A percentile compares a stretch with the other conserved stretches of the same genome.
These are phyloP conservation scores for Epinotia ramella DNA, from an alignment of 2,888 invertebrate species.

Conservation along the genomic window DNA sequence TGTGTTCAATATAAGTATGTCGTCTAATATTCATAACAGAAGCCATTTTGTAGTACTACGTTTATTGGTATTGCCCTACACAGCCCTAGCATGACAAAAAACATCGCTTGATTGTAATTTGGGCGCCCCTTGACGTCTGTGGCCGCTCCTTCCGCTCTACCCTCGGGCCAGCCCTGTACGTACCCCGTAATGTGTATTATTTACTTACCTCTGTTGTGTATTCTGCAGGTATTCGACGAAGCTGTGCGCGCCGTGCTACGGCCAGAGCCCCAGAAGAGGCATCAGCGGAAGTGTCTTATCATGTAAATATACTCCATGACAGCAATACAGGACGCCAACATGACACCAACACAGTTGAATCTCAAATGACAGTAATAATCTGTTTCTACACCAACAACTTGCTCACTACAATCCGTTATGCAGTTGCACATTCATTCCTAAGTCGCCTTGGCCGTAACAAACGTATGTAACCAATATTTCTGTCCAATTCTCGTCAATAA, in stretches of 20 bases:
- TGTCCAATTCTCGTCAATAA: background rate
- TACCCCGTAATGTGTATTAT: slow-evolving; percentile 27
- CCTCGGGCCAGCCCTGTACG: too few relatives aligned
- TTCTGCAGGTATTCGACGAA: slow-evolving; percentile 97
- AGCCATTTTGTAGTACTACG: too few relatives aligned
- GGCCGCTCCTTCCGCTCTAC: too few relatives aligned
- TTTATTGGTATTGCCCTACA: too few relatives aligned
- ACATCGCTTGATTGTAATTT: too few relatives aligned
- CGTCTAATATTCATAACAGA: too few relatives aligned
- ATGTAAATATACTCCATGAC: slow-evolving; percentile 86
- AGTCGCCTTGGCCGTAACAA: slow-evolving; percentile 3
- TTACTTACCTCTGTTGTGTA: background rate
- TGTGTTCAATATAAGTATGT: too few relatives aligned
- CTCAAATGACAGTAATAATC: slow-evolving; percentile 80
- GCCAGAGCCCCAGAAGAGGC: slow-evolving; percentile 98
- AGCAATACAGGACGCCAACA: slow-evolving; percentile 53
- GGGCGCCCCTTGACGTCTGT: too few relatives aligned
- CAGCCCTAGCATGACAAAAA: too few relatives aligned
- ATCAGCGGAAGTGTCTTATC: slow-evolving; percentile 95
- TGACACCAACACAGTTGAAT: slow-evolving; percentile 61
- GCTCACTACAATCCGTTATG: slow-evolving; percentile 21
- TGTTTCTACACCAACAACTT: slow-evolving; percentile 74
- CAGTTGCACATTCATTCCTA: slow-evolving; percentile 1
- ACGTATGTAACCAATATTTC: background rate
- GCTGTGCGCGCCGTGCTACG: slow-evolving; percentile 98